Percentiles rank a stretch among this genome's conserved stretches.
These are phyloP conservation scores for Channa argus DNA, from an alignment of 2,113 vertebrate genomes.

Conservation along the genomic window DNA sequence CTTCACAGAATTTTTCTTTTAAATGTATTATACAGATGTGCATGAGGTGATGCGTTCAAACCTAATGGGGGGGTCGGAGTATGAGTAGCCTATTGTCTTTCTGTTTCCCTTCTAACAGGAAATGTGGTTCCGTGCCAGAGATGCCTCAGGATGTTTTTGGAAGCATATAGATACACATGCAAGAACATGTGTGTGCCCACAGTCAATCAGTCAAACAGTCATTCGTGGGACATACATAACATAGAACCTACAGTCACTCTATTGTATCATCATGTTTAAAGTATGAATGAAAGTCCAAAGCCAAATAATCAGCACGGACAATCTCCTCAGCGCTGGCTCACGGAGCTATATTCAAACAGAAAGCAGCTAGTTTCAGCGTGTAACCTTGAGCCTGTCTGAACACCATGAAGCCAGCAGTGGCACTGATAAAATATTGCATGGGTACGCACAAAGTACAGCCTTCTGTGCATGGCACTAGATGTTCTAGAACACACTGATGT, in stretches of 20 bases:
- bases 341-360: conserved; percentile 19
- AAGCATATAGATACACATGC: not conserved
- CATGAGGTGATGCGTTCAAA: conserved; percentile 19
- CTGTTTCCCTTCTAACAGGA: conserved; percentile 37
- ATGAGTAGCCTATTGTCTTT: conserved; percentile 30
- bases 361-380: conserved; percentile 5
- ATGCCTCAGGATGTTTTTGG: not conserved
- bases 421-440: conserved; percentile 51
- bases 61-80: not conserved
- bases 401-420: conserved; percentile 20
- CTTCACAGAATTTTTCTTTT: no score
- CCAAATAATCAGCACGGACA: conserved; percentile 37
- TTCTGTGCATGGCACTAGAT: not conserved
- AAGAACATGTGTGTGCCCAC: not conserved
- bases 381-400: conserved; percentile 55
- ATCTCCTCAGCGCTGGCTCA: conserved; percentile 16
- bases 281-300: not conserved
- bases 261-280: not conserved
- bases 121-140: not conserved
- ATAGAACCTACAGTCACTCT: not conserved
- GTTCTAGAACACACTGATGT: not conserved
- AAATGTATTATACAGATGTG: conserved; percentile 33
- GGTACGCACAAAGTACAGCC: not conserved
- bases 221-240: conserved; percentile 3
- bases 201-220: not conserved